Base-by-base conservation (phyloP, 2,113 vertebrate species). In the Hippocampus comes region DNA sequence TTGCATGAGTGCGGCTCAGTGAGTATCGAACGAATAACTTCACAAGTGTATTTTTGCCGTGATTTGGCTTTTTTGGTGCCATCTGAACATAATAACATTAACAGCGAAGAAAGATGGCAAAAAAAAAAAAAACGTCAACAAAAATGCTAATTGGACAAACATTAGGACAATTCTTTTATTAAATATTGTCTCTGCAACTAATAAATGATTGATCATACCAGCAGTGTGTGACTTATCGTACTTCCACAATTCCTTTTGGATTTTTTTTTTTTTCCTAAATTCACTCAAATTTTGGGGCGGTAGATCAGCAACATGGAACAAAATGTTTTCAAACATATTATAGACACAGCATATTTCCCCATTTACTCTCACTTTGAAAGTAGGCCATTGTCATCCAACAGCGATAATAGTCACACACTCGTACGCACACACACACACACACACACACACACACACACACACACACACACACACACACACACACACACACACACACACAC, bases 381-480 rank as follows among this genome's bases (percentile, higher is more conserved):
- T 82, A 73, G 83, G 76, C 30, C 80, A 74, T 49, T 77, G 42
- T 67, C 48, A 66, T 56, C 59, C 27, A 27, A 43, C 70, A 38
- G 38, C 67, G 74, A 46, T 73, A 75, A 75, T 70, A 73, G 77
- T 55, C 57, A 55, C 66, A 69, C 42, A 43, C 11, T 38, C 34
- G 5, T 6, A 38, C 34, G 3, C 14, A 17, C 48, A 2, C 43
- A 21, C 46, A 0, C 49, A 51, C 18, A 6, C 49, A 49, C 14
- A 15, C 48, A 17, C 43, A 21, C 46, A 0, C 49, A 51, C 18
- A 6, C 49, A 51, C 49, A 18, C 49, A 17, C 48, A 17, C 48
- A 49, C 48, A 15, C 48, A 49, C 48, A 15, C 48, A 49, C 14
- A 15, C 48, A 17, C 14, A 63, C 53, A 48, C 64, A 71, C 68